Evolutionary conservation across 30 jellyfish, hydroid and myxozoan species (phyloP), one percentile per base, ranked within the genome.

Genomic region (Rhopilema esculentum): DNA sequence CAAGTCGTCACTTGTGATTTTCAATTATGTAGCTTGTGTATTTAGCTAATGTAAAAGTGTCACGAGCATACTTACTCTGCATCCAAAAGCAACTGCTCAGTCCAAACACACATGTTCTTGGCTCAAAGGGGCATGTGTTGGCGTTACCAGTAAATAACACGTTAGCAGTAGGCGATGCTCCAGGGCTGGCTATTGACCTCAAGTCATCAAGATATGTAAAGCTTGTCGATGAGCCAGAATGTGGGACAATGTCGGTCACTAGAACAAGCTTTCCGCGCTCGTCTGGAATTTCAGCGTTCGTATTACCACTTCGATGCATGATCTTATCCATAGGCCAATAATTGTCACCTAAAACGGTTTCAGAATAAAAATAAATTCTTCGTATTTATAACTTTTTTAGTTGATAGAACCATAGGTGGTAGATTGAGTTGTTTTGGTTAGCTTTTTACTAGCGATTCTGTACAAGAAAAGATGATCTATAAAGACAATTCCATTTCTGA

Each of bases 241-340:
- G 16, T 19, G 90, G 27, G 8, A 49, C 24, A 19, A 48, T 6
- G 16, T 18, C 69, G 15, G 90, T 80, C 4, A 16, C 16, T 69
- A 80, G n/a, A 22, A 68, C 17, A 21, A 27, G 20, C 8, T 20
- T 28, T 26, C 90, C 90, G 22, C 90, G 80, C 66, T 80, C 90
- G n/a, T 80, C 90, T n/a, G 90, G 83, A 12, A 80, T 20, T 49
- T 80, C 90, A 0, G 75, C 20, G 29, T 26, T 9, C 29, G 8
- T 16, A 22, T 28, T 80, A 16, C 83, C 64, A 22, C 28, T 28
- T 20, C 90, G 90, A 33, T 64, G 53, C 73, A 80, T 33, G 33
- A 80, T 31, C 49, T 80, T 80, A 69, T 80, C 90, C 28, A 80
- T 17, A 15, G 75, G 83, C 90, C 90, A 80, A 49, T 66, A 48